Base-by-base conservation (phyloP, 2,888 invertebrate genomes). In the Microctonus aethiopoides region DNA sequence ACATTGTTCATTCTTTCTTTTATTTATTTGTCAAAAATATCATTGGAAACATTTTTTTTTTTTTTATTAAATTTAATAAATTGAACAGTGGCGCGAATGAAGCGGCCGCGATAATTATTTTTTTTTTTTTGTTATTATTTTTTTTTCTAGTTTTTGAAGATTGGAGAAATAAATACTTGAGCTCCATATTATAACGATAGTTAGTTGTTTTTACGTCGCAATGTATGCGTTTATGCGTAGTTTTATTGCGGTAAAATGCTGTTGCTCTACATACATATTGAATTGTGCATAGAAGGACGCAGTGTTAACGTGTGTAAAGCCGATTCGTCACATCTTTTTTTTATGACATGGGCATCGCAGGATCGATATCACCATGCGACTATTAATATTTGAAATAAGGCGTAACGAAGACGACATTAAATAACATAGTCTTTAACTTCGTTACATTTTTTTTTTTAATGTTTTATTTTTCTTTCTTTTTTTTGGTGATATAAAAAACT, bases 291-390 rank as follows among this genome's bases (percentile, higher is more conserved):
- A 65, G 61, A 64, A n/a, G 34, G 56, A 10, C 36, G 41, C 62
- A n/a, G n/a, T n/a, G 36, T 56, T 76, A 78, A 79, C 78, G 79
- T 79, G 79, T 78, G 73, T 75, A 68, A 73, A 77, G 73, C 69
- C 76, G 75, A 79, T 79, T 79, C 77, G 79, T 68, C 66, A 73
- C 67, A 39, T 29, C 29, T 77, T 77, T 78, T 76, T 77, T 68
- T 69, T 76, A 73, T 68, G 60, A 22, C 46, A 54, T 29, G 52
- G 41, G 26, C 70, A 32, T 64, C 57, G 65, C 6, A 39, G 79
- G 79, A 80, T 80, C 80, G 75, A 80, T 80, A 79, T 78, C 79
- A 75, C 74, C 73, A 74, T 74, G 73, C 61, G 66, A 54, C 36
- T 52, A 26, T 13, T 10, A 36, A 57, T 54, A 51, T 22, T 59